Percentiles rank a stretch among this genome's conserved stretches.
Conservation (phyloP, 1,140 invertebrate genomes). For the Zaprionus kolodkinae region DNA sequence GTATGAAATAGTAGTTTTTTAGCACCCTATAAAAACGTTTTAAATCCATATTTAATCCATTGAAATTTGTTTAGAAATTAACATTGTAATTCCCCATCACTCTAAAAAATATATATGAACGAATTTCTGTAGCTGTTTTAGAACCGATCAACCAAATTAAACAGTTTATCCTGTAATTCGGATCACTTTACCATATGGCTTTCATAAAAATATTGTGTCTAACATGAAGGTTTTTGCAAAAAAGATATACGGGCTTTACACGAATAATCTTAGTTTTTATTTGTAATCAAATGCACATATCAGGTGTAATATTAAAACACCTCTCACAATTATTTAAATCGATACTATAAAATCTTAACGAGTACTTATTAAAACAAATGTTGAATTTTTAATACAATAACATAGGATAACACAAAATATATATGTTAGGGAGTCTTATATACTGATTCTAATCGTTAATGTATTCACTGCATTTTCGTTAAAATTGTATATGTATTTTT, state of each 20-base stretch:
- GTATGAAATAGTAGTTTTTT: no score
- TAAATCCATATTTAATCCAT: no score
- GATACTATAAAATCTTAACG: slow-evolving; percentile 40
- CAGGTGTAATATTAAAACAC: slow-evolving; percentile 45
- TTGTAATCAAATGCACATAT: slow-evolving; percentile 46
- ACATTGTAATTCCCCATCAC: no score
- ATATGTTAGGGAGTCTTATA: slow-evolving; percentile 35
- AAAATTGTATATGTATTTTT: slow-evolving; percentile 2
- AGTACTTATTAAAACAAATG: slow-evolving; percentile 29
- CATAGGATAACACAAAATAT: slow-evolving; percentile 30
- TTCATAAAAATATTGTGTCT: no score
- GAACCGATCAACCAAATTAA: no score
- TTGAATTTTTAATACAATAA: slow-evolving; percentile 39
- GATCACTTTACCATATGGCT: no score
- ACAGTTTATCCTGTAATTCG: no score
- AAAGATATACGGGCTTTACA: slow-evolving; percentile 19
- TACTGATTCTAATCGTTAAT: slow-evolving; percentile 25
- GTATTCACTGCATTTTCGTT: not conserved
- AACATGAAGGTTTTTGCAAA: not conserved
- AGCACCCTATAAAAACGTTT: no score
- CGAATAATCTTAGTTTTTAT: slow-evolving; percentile 47
- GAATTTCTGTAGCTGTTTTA: no score
- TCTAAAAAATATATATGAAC: no score
- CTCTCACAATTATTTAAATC: slow-evolving; percentile 45
- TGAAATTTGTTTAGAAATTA: no score